Evolutionary conservation across 92 coral and sea anemone species (phyloP), one percentile per base, ranked within the genome.

Genomic region (Nematostella vectensis): DNA sequence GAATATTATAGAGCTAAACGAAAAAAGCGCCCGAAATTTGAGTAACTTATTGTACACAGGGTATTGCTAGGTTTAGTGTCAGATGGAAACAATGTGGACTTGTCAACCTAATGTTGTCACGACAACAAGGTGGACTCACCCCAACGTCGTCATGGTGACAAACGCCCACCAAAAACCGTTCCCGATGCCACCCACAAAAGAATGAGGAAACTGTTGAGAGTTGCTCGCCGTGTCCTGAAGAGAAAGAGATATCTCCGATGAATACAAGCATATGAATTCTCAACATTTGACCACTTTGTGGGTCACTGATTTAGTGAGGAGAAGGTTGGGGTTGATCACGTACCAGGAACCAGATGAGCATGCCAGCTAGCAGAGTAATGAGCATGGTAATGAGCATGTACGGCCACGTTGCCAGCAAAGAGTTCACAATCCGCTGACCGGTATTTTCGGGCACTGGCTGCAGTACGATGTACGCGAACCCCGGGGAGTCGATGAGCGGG

Each of bases 101-200:
- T n/a, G n/a, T n/a, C n/a, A n/a, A n/a, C n/a, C n/a, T n/a, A n/a
- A n/a, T n/a, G n/a, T n/a, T n/a, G n/a, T n/a, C n/a, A n/a, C n/a
- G n/a, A n/a, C n/a, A n/a, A n/a, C n/a, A n/a, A n/a, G n/a, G n/a
- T n/a, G n/a, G 17, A 11, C 87, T 57, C 22, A 80, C 87, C 87
- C 87, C 4, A 80, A 57, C 0, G 87, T 80, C 23, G 87, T 74
- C 78, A 80, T 80, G 47, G 82, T 61, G n/a, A 80, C 58, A 37
- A 74, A 75, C 15, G 87, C 71, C 87, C 87, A 80, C 87, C 87
- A 80, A 48, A 80, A 69, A 20, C 87, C 87, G 28, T 62, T 71
- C 22, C 77, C 58, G 1, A 61, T 44, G 11, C 87, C 87, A 23
- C 58, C 48, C 3, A 62, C 21, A 40, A 80, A 69, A 0, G 68